Percentiles rank a stretch among this genome's conserved stretches.
These are phyloP conservation scores for Gymnopithys bicolor DNA, from an alignment of 2,797 vertebrate genomes.

Conservation along the genomic window DNA sequence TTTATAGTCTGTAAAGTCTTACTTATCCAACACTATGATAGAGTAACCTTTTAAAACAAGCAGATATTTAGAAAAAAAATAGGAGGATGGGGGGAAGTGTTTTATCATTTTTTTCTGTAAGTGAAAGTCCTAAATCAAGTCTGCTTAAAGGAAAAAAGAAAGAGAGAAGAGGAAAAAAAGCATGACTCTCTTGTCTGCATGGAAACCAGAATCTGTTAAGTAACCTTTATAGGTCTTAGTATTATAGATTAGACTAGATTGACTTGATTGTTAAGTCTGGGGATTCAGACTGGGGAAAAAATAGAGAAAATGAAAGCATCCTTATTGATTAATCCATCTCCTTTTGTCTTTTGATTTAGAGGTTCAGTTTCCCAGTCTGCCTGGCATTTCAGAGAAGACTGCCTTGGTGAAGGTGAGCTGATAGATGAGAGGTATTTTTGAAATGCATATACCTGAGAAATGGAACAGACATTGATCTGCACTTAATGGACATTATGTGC, in stretches of 20 bases:
- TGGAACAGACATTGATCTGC: not conserved
- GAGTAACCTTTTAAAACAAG: not conserved
- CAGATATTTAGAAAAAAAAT: not conserved
- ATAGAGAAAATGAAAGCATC: conserved; percentile 48
- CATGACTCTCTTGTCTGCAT: not conserved
- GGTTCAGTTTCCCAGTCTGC: conserved; percentile 42
- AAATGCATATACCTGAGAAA: not conserved
- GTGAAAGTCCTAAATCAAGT: not conserved
- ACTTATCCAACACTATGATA: not conserved
- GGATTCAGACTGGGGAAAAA: conserved; percentile 56
- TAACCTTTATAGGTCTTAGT: conserved; percentile 29
- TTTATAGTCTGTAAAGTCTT: not conserved
- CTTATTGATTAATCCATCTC: conserved; percentile 60
- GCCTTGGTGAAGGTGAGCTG: not conserved
- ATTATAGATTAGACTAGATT: conserved; percentile 36
- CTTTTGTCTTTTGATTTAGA: conserved; percentile 67
- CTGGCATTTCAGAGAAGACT: conserved; percentile 23
- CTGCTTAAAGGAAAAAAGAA: not conserved
- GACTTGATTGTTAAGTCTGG: conserved; percentile 67
- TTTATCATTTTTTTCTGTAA: not conserved
- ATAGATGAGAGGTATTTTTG: not conserved
- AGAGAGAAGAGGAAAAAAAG: not conserved
- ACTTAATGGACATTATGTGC: not conserved
- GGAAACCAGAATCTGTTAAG: conserved; percentile 31
- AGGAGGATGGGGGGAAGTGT: not conserved